Evolutionary conservation across 1,140 invertebrate genomes (phyloP).

Genomic region (Drosophila suzukii): DNA sequence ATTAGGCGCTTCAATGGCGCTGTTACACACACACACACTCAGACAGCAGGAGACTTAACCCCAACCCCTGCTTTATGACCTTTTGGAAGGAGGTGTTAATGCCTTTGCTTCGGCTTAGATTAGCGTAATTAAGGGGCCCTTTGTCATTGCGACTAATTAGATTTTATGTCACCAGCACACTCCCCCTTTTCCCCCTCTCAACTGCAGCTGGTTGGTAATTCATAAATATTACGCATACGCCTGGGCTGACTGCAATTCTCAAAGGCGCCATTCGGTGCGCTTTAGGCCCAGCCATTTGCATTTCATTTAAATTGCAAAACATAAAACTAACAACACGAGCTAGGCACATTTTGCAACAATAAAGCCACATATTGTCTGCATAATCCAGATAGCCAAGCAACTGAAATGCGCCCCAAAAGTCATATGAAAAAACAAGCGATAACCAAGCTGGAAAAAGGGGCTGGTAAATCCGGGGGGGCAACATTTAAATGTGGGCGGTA

Average conservation of each 20-base stretch:
- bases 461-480: slow-evolving; percentile 20
- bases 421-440: slow-evolving; percentile 82
- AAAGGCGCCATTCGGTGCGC: slow-evolving; percentile 54
- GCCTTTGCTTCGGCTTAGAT: slow-evolving; percentile 53
- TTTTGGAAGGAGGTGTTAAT: slow-evolving; percentile 62
- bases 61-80: slow-evolving; percentile 50
- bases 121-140: slow-evolving; percentile 75
- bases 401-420: slow-evolving; percentile 72
- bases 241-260: slow-evolving; percentile 42
- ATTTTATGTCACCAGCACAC: slow-evolving; percentile 59
- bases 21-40: slow-evolving; percentile 33
- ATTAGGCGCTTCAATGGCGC: slow-evolving; percentile 81
- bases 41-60: not conserved
- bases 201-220: slow-evolving; percentile 56
- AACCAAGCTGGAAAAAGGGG: slow-evolving; percentile 38
- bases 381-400: slow-evolving; percentile 47
- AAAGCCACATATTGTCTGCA: slow-evolving; percentile 37
- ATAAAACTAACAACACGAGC: slow-evolving; percentile 58
- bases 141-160: slow-evolving; percentile 78
- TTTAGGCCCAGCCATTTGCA: slow-evolving; percentile 65
- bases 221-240: slow-evolving; percentile 75
- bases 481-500: slow-evolving; percentile 76
- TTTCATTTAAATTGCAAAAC: slow-evolving; percentile 78
- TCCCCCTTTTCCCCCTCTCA: not conserved
- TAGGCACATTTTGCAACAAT: slow-evolving; percentile 46